A percentile compares a stretch with the other conserved stretches of the same genome.
Conservation (phyloP, 2,888 invertebrate genomes). For the Eristalis intricaria region DNA sequence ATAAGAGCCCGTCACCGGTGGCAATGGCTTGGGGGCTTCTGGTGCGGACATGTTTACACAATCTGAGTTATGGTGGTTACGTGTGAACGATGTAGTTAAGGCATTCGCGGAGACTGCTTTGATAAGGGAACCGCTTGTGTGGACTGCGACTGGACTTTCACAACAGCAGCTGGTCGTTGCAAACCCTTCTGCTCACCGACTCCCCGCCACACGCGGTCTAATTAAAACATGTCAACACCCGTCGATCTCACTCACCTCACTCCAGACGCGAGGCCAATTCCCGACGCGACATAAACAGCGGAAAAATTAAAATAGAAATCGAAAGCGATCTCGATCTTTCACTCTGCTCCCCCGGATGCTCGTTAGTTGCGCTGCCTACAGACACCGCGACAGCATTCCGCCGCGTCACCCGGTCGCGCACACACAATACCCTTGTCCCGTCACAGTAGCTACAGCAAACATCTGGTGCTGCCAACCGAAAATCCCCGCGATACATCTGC, state of each 20-base stretch:
- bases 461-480: conserved; percentile 42
- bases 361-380: conserved; percentile 51
- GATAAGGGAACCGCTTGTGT: conserved; percentile 26
- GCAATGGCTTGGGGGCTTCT: conserved; percentile 51
- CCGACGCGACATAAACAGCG: conserved; percentile 22
- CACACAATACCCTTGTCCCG: conserved; percentile 21
- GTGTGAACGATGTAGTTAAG: conserved; percentile 42
- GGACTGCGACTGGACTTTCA: neutral
- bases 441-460: conserved; percentile 18
- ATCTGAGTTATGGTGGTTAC: conserved; percentile 30
- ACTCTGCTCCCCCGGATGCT: conserved; percentile 45
- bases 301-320: conserved; percentile 48
- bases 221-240: conserved; percentile 38
- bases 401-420: conserved; percentile 46
- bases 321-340: conserved; percentile 55
- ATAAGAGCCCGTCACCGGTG: conserved; percentile 55
- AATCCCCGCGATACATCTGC: neutral
- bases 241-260: neutral
- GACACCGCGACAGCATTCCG: conserved; percentile 48
- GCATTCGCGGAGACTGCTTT: conserved; percentile 38
- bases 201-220: neutral
- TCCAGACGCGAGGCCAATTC: conserved; percentile 19
- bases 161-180: neutral
- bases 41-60: conserved; percentile 35
- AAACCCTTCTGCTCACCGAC: no score